phyloP scores from a whole-genome alignment of 2,797 vertebrate species.

The Aldrovandia affinis region DNA sequence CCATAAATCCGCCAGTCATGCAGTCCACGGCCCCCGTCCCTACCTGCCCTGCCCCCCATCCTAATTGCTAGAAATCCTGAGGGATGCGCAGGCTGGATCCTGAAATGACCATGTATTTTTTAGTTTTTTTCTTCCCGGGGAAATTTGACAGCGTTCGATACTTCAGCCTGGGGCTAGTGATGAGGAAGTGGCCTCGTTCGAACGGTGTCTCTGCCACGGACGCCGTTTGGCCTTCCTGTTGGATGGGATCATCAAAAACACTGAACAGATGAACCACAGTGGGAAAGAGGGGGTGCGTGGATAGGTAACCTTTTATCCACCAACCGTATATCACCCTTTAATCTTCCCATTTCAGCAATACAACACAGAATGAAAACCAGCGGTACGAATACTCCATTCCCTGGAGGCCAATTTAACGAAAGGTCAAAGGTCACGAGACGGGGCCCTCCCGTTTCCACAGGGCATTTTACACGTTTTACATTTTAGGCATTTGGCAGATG shows the following conservation, averaged over 20 bases:
- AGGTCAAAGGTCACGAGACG: background rate
- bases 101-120: background rate
- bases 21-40: background rate
- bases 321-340: background rate
- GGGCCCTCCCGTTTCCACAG: too few relatives aligned
- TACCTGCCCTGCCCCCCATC: background rate
- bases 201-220: background rate
- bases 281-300: too few relatives aligned
- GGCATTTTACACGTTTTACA: too few relatives aligned
- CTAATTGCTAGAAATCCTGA: background rate
- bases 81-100: background rate
- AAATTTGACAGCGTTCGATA: constrained; percentile 3
- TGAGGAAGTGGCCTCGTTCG: background rate
- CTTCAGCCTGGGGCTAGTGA: background rate
- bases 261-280: background rate
- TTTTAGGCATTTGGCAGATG: too few relatives aligned
- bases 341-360: background rate
- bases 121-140: background rate
- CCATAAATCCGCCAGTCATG: background rate
- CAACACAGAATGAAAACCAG: background rate
- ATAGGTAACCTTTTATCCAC: background rate
- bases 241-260: background rate
- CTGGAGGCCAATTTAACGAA: background rate
- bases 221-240: background rate
- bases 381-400: background rate